Base-by-base conservation (phyloP, 2,113 vertebrate species). In the Callionymus lyra region DNA sequence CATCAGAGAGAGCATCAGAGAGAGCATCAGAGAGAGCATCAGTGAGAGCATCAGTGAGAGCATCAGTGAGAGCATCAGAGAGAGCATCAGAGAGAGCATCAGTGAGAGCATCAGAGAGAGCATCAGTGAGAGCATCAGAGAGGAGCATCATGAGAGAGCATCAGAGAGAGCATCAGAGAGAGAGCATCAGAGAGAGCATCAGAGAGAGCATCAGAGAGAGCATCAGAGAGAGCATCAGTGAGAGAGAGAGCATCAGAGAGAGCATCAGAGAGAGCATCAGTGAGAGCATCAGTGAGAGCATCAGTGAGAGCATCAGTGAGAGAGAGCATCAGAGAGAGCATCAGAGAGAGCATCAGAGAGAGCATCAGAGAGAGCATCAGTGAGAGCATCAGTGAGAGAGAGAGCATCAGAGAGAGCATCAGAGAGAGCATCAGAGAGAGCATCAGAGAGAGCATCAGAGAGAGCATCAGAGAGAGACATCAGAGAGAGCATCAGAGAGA, bases 101-200 rank as follows among this genome's bases (percentile, higher is more conserved):
- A 31, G 9, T 56, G n/a, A 69, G 31, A 37, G 44, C 31, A 10
- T 47, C 2, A 46, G 13, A 40, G 9, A 12, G 2, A 16, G 12
- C 16, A 19, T 27, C 6, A 33, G n/a, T n/a, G n/a, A n/a, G 12
- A 98, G 58, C 0, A 88, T 88, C 94, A 97, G 45, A n/a, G n/a
- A n/a, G n/a, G 41, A 31, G 9, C n/a, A n/a, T n/a, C n/a, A n/a
- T n/a, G n/a, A 56, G n/a, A 69, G 31, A 37, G 44, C 31, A 10
- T 47, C 2, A 46, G 13, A 40, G 9, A 12, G 2, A 16, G 12
- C 16, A 19, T 27, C 6, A n/a, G 41, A 31, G 9, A 56, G n/a
- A 69, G 31, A 37, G 44, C 31, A 10, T 47, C 2, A 46, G 13
- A 40, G 9, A 12, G 2, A 16, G 12, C 16, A 19, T 27, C 6